A percentile compares a stretch with the other conserved stretches of the same genome.
phyloP scores from a whole-genome alignment of 2,113 vertebrate species.

The Uria lomvia region DNA sequence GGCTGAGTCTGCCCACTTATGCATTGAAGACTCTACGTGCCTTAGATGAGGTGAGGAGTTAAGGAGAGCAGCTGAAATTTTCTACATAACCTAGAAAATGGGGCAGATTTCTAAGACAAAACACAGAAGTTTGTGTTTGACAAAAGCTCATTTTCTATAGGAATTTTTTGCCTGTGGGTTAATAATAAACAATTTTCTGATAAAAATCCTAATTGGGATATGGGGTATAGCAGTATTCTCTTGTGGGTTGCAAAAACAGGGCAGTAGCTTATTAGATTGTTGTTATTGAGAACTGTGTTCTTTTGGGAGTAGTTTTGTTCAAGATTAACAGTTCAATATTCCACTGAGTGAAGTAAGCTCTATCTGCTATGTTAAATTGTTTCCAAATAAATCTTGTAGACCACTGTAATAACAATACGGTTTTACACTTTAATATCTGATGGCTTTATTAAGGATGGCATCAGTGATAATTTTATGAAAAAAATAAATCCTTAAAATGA shows the following conservation, averaged over 20 bases:
- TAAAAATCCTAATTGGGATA: background rate
- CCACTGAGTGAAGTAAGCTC: constrained; percentile 9
- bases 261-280: constrained; percentile 8
- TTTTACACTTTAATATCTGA: constrained; percentile 20
- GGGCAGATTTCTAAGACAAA: background rate
- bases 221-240: background rate
- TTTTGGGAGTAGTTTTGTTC: constrained; percentile 4
- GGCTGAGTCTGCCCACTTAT: background rate
- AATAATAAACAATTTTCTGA: background rate
- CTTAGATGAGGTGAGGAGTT: background rate
- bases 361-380: background rate
- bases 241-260: background rate
- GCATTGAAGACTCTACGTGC: background rate
- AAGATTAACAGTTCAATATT: background rate
- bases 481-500: constrained; percentile 20
- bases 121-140: background rate
- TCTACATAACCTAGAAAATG: background rate
- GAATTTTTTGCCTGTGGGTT: background rate
- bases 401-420: background rate
- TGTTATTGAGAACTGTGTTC: constrained; percentile 1
- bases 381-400: constrained; percentile 5
- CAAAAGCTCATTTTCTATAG: background rate
- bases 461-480: background rate
- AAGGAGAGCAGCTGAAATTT: background rate
- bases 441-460: constrained; percentile 20